Conservation (phyloP, 2,888 invertebrate genomes). For the Ametastegia equiseti region DNA sequence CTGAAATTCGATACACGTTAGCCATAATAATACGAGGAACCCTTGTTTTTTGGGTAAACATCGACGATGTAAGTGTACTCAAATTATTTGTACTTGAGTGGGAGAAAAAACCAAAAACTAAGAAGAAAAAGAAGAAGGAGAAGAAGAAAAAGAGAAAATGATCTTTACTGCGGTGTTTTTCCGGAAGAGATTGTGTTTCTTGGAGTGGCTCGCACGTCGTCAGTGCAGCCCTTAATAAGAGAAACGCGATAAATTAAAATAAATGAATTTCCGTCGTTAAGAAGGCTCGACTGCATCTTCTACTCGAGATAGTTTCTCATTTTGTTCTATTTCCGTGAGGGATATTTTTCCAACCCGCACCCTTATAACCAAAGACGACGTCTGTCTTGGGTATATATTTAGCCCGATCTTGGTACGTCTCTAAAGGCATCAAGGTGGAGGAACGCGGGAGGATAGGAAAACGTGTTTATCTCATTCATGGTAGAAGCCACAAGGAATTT, state of each 20-base stretch:
- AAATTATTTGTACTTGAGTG: background rate
- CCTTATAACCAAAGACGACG: constrained; percentile 50
- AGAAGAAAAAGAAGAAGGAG: background rate
- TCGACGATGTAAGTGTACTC: background rate
- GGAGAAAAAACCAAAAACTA: too few species aligned
- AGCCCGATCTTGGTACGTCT: constrained; percentile 50
- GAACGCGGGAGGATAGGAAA: constrained; percentile 48
- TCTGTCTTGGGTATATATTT: constrained; percentile 54
- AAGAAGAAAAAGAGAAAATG: background rate
- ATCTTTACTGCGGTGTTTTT: background rate
- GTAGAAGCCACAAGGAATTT: background rate
- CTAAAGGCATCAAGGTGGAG: constrained; percentile 52
- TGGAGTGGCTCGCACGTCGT: background rate
- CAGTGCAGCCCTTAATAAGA: background rate
- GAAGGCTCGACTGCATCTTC: background rate
- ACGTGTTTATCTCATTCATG: constrained; percentile 54
- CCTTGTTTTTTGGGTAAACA: background rate
- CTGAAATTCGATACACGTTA: constrained; percentile 30
- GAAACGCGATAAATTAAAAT: constrained; percentile 33
- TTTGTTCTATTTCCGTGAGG: constrained; percentile 57
- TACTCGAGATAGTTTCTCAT: constrained; percentile 25
- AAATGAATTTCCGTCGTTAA: constrained; percentile 41
- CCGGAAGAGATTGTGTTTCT: constrained; percentile 17
- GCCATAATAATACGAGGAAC: background rate
- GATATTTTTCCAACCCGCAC: constrained; percentile 58